These are phyloP conservation scores for Dione vanillae DNA, from an alignment of 2,888 invertebrate species.

Conservation along the genomic window DNA sequence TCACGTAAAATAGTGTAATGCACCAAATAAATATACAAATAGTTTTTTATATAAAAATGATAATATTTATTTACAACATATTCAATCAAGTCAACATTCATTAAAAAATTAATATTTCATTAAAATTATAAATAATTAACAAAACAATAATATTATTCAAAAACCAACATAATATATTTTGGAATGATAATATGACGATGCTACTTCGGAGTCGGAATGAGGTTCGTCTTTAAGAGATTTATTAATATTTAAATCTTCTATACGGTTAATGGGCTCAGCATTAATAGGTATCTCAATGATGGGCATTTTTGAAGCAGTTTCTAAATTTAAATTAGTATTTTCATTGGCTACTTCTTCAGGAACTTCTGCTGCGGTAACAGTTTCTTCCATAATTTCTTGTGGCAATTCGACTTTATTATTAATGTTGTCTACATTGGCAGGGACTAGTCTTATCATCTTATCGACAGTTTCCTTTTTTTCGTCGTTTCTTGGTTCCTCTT, in stretches of 20 bases:
- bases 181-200: conserved; percentile 75
- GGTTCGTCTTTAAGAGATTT: conserved; percentile 42
- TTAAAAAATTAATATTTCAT: no score
- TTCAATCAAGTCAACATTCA: no score
- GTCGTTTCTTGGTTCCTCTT: conserved; percentile 42
- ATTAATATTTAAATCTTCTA: conserved; percentile 30
- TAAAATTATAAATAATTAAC: conserved; percentile 6
- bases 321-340: conserved; percentile 40
- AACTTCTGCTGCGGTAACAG: conserved; percentile 53
- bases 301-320: conserved; percentile 44
- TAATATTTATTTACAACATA: neutral
- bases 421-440: conserved; percentile 22
- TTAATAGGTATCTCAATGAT: conserved; percentile 28
- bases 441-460: conserved; percentile 30
- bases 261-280: conserved; percentile 39
- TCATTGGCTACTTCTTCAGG: conserved; percentile 50
- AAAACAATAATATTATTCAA: conserved; percentile 46
- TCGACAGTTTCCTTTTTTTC: conserved; percentile 28
- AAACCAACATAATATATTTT: conserved; percentile 68
- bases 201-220: conserved; percentile 67
- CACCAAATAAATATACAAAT: no score
- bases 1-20: no score
- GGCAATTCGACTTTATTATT: conserved; percentile 41
- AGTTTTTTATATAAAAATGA: neutral
- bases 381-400: conserved; percentile 53